phyloP scores from a whole-genome alignment of 2,888 invertebrate genomes.

The Acrocyrtus sp. region DNA sequence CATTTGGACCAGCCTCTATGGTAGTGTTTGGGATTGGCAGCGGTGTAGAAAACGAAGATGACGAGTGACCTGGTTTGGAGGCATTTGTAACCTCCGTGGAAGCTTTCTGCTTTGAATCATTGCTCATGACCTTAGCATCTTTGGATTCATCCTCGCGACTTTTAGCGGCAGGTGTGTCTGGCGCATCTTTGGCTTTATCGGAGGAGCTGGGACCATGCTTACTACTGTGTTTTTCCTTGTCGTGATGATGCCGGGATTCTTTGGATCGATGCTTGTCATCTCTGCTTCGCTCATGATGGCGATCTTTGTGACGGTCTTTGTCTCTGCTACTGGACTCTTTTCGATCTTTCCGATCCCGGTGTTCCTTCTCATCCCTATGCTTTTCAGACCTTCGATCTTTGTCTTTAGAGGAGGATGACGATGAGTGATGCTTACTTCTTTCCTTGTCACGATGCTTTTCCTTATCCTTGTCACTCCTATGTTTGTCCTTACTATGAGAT shows the following conservation, averaged over 20 bases:
- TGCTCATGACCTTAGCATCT: neutral
- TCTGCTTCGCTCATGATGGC: slow-evolving; percentile 17
- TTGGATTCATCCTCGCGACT: slow-evolving; percentile 6
- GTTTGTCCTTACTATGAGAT: slow-evolving; percentile 20
- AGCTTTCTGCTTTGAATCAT: neutral
- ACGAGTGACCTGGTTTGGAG: neutral
- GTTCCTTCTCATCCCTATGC: slow-evolving; percentile 38
- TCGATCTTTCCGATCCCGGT: slow-evolving; percentile 17
- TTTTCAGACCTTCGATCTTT: slow-evolving; percentile 37
- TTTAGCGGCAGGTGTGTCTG: neutral
- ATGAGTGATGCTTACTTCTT: slow-evolving; percentile 24
- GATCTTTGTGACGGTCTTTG: slow-evolving; percentile 34
- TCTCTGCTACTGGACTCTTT: slow-evolving; percentile 23
- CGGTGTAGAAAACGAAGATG: neutral
- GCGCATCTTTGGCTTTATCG: slow-evolving; percentile 32
- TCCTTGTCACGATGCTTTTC: slow-evolving; percentile 36
- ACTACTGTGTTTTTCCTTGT: slow-evolving; percentile 33
- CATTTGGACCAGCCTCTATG: slow-evolving; percentile 30
- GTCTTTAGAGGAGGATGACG: slow-evolving; percentile 39
- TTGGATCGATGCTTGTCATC: slow-evolving; percentile 42
- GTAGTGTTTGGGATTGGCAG: neutral
- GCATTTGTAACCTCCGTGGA: no score
- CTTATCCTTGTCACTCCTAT: slow-evolving; percentile 35
- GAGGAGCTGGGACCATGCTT: slow-evolving; percentile 18
- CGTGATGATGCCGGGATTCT: slow-evolving; percentile 36